A percentile compares a stretch with the other conserved stretches of the same genome.
Conservation (phyloP, 2,888 invertebrate species). For the Pseudococcus viburni region DNA sequence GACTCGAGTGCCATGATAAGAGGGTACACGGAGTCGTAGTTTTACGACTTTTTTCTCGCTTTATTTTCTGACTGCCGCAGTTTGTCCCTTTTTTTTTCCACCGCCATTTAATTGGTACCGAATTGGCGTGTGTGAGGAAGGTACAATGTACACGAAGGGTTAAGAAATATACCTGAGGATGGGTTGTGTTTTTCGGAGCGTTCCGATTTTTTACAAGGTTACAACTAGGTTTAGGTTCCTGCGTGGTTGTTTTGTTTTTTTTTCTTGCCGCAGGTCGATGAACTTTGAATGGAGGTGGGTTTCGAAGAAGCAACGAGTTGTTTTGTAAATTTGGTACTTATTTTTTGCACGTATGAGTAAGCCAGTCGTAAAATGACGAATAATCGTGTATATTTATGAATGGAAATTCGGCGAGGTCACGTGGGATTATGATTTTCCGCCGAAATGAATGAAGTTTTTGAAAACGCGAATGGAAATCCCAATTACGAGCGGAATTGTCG, state of each 20-base stretch:
- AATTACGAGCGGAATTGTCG: too few species aligned
- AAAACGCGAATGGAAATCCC: too few species aligned
- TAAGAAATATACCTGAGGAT: background rate
- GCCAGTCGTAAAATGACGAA: too few species aligned
- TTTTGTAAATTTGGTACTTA: too few species aligned
- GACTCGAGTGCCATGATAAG: slow-evolving; percentile 17
- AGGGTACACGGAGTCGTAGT: background rate
- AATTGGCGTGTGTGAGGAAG: background rate
- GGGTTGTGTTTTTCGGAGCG: background rate
- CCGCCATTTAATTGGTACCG: background rate
- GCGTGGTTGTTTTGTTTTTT: background rate
- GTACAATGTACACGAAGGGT: background rate
- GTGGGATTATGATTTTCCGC: too few species aligned
- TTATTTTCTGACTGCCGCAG: background rate
- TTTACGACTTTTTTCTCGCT: slow-evolving; percentile 19
- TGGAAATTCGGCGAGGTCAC: too few species aligned
- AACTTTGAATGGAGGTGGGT: background rate
- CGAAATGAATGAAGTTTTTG: too few species aligned
- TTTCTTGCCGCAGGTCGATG: background rate
- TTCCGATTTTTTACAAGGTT: background rate
- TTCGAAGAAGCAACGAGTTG: background rate
- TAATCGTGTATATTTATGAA: too few species aligned
- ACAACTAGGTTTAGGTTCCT: background rate
- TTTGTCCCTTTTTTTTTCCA: background rate
- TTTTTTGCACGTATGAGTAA: too few species aligned